Conservation (phyloP, 2,888 invertebrate species). For the Agrochola lychnidis region DNA sequence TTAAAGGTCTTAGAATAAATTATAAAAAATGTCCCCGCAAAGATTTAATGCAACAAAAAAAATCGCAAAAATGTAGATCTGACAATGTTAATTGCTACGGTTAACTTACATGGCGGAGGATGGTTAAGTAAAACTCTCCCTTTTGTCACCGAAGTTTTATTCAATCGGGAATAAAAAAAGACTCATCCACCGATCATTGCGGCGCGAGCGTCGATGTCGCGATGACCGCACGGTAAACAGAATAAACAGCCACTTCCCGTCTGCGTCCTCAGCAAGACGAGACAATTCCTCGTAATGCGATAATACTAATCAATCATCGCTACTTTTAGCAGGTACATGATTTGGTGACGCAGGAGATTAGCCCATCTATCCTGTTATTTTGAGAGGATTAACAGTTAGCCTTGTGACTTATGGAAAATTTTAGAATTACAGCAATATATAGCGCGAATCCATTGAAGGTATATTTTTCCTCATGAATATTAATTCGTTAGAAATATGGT, state of each 20-base stretch:
- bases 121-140: background rate
- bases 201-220: constrained; percentile 33
- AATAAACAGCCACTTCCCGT: constrained; percentile 83
- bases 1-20: no score
- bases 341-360: constrained; percentile 25
- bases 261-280: constrained; percentile 71
- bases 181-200: constrained; percentile 34
- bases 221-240: constrained; percentile 78
- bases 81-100: no score
- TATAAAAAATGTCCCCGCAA: no score
- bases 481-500: background rate
- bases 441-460: background rate
- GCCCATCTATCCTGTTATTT: constrained; percentile 29
- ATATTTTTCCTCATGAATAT: background rate
- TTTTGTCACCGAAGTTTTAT: background rate
- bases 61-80: no score
- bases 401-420: background rate
- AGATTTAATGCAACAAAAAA: no score
- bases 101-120: background rate
- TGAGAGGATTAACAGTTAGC: background rate
- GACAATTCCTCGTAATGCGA: constrained; percentile 65
- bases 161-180: constrained; percentile 12
- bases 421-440: background rate
- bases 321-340: constrained; percentile 39
- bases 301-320: constrained; percentile 62